Evolutionary conservation across 2,888 invertebrate species (phyloP).

Genomic region (Drosophila maculinotata): DNA sequence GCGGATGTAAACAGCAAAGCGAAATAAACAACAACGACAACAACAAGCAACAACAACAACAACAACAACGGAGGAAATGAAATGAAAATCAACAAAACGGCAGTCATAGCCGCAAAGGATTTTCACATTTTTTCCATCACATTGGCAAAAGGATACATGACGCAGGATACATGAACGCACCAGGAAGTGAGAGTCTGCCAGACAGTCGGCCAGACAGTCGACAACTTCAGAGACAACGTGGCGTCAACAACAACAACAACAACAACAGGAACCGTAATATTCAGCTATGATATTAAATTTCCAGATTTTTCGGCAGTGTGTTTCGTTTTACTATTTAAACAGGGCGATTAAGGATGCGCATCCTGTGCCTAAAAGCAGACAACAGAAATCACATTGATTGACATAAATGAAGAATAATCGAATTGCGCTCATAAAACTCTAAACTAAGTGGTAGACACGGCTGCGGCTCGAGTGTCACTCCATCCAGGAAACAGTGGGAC

Average conservation of each 20-base stretch:
- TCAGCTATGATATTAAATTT: slow-evolving; percentile 79
- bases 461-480: slow-evolving; percentile 41
- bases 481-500: slow-evolving; percentile 29
- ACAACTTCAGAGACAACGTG: slow-evolving; percentile 58
- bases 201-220: slow-evolving; percentile 62
- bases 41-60: slow-evolving; percentile 22
- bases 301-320: slow-evolving; percentile 42
- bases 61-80: slow-evolving; percentile 56
- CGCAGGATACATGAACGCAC: slow-evolving; percentile 13
- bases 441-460: slow-evolving; percentile 61
- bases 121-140: slow-evolving; percentile 39
- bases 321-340: slow-evolving; percentile 73
- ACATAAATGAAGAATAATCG: slow-evolving; percentile 85
- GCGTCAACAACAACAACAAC: slow-evolving; percentile 46
- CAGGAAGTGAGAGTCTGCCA: slow-evolving; percentile 39
- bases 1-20: slow-evolving; percentile 76
- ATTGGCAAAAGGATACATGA: slow-evolving; percentile 57
- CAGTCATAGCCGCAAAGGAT: slow-evolving; percentile 59
- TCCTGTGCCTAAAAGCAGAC: slow-evolving; percentile 45
- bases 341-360: slow-evolving; percentile 78
- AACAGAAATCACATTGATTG: slow-evolving; percentile 80
- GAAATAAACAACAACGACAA: slow-evolving; percentile 52
- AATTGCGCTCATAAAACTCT: slow-evolving; percentile 79
- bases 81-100: slow-evolving; percentile 73
- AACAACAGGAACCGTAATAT: slow-evolving; percentile 25